phyloP scores from a whole-genome alignment of 2,888 invertebrate genomes.

The Stictocephala bisonia region DNA sequence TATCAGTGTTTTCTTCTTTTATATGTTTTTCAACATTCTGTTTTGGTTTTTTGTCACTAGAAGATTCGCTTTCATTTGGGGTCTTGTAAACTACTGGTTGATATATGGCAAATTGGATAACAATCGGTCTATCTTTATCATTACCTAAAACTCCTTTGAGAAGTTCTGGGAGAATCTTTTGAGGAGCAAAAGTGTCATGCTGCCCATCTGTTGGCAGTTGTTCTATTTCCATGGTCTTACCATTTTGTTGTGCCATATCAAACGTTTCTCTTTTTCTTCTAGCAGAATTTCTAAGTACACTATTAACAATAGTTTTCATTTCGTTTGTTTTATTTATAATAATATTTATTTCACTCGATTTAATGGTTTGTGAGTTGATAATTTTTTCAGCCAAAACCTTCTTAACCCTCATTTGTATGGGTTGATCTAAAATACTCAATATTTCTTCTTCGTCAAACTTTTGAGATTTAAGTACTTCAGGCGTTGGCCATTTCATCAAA shows the following conservation, averaged over 20 bases:
- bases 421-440: background rate
- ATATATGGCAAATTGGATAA: constrained; percentile 16
- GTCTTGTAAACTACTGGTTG: constrained; percentile 17
- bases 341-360: background rate
- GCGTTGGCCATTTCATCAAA: too few species aligned
- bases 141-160: constrained; percentile 6
- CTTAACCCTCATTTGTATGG: background rate
- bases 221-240: too few species aligned
- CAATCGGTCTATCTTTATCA: constrained; percentile 21
- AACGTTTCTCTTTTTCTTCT: background rate
- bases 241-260: background rate
- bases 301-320: background rate
- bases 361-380: background rate
- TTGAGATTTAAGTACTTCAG: too few species aligned
- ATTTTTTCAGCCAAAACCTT: too few species aligned
- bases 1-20: too few species aligned
- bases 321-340: background rate
- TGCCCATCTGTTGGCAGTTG: background rate
- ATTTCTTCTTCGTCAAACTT: too few species aligned
- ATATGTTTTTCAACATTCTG: too few species aligned
- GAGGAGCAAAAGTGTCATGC: background rate
- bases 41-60: too few species aligned
- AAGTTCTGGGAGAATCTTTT: constrained; percentile 19
- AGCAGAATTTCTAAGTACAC: background rate
- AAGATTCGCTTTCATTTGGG: constrained; percentile 8